phyloP scores from a whole-genome alignment of 2,888 invertebrate genomes.

The Eustalomyia histrio region DNA sequence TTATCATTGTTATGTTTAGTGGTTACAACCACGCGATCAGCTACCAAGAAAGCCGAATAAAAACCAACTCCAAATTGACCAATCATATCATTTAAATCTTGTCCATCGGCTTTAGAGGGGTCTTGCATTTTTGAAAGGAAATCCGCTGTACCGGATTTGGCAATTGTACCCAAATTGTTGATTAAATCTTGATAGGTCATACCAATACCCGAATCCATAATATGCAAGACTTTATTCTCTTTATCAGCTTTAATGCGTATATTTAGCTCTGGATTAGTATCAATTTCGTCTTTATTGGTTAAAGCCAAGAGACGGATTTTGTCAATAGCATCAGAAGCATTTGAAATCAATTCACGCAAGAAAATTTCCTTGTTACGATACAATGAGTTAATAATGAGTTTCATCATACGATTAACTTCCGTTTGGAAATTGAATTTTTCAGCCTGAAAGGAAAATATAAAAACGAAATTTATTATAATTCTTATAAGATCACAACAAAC shows the following conservation, averaged over 20 bases:
- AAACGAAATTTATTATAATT: constrained; percentile 1
- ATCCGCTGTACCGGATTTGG: constrained; percentile 98
- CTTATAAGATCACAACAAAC: no score
- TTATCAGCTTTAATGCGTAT: constrained; percentile 97
- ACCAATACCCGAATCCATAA: constrained; percentile 97
- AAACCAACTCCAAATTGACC: constrained; percentile 99
- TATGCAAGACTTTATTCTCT: constrained; percentile 93
- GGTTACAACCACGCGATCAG: constrained; percentile 96
- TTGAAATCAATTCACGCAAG: constrained; percentile 98
- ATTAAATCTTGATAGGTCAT: constrained; percentile 97
- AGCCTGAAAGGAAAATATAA: constrained; percentile 79
- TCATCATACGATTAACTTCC: constrained; percentile 99
- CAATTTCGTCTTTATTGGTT: constrained; percentile 90
- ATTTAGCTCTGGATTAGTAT: constrained; percentile 88
- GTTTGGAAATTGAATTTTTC: constrained; percentile 96
- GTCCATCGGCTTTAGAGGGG: constrained; percentile 79
- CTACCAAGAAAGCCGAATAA: constrained; percentile 98
- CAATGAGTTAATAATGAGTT: constrained; percentile 99
- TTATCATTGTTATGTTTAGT: constrained; percentile 96
- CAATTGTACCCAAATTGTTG: constrained; percentile 98
- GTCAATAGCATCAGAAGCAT: constrained; percentile 99
- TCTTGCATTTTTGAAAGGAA: constrained; percentile 95
- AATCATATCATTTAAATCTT: constrained; percentile 97
- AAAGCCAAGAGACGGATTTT: constrained; percentile 96
- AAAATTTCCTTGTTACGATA: constrained; percentile 99